Base-by-base conservation (phyloP, 2,113 vertebrate species). In the Chionomys nivalis region DNA sequence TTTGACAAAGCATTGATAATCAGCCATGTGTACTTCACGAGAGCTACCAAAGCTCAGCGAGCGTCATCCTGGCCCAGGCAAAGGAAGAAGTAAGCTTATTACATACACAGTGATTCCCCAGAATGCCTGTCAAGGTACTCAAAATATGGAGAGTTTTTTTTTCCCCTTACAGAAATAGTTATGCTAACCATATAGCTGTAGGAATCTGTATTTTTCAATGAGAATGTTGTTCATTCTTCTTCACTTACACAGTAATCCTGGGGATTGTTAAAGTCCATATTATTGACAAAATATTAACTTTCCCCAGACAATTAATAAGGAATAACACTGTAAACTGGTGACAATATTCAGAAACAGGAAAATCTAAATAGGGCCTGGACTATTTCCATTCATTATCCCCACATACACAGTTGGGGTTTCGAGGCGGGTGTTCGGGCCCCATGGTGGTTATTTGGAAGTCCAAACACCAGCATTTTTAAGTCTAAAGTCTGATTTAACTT, bases 391-490 rank as follows among this genome's bases (percentile, higher is more conserved):
- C 4, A 33, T 0, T 13, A 1, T 26, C 10, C 24, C 76, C 14
- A 7, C 11, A 0, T 31, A 17, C 1, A 16, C 39, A 10, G 3
- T 21, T 63, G 68, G 12, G 21, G 42, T 24, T 91, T 23, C 16
- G 0, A 0, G 3, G 7, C 12, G 44, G 66, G 58, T 31, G 4
- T 6, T 12, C 0, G 26, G 36, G 12, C 49, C 55, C 61, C 47
- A 8, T 4, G 42, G 72, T 24, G 21, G 10, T 21, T 36, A 36
- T 55, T 42, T n/a, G 13, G 26, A 55, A 75, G 21, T 68, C 39
- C 47, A 68, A 26, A 31, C 7, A 61, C 49, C 13, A 13, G 21
- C 36, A 52, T 65, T 94, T 81, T 92, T 33, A 24, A 31, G 6
- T 82, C 76, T n/a, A 70, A 88, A 88, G 17, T 76, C 2, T 61